Conservation (phyloP, 2,797 vertebrate genomes). For the Myotis findleyi region DNA sequence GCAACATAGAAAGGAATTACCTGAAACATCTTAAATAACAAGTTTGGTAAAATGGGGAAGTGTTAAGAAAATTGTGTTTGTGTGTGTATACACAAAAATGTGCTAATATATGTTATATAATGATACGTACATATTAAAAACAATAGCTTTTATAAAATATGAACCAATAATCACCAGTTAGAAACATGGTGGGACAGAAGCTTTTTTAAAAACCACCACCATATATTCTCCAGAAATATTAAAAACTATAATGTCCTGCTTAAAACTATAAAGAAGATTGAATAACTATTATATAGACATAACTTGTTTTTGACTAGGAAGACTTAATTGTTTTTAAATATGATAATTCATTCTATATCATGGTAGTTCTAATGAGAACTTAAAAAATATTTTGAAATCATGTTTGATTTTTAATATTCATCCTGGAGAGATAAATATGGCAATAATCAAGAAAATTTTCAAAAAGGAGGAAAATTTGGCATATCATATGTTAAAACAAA, state of each 20-base stretch:
- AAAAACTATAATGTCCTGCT: background rate
- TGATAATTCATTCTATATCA: background rate
- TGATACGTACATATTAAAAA: background rate
- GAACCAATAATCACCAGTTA: background rate
- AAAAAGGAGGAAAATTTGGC: background rate
- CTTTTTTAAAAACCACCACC: background rate
- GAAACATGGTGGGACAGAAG: background rate
- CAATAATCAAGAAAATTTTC: background rate
- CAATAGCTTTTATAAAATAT: conserved; percentile 12
- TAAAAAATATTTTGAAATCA: background rate
- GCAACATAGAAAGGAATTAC: background rate
- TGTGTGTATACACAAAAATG: background rate
- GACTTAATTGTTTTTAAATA: conserved; percentile 2
- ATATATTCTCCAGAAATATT: background rate
- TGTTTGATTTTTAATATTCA: conserved; percentile 43
- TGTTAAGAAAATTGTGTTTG: background rate
- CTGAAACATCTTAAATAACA: background rate
- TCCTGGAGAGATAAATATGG: background rate
- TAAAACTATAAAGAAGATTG: conserved; percentile 6
- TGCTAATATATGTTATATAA: background rate
- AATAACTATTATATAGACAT: background rate
- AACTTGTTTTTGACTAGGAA: conserved; percentile 7
- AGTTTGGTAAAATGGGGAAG: background rate
- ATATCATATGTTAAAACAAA: conserved; percentile 9
- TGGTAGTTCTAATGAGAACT: background rate